Conservation (phyloP, 2,888 invertebrate species). For the Glaucopsyche alexis region DNA sequence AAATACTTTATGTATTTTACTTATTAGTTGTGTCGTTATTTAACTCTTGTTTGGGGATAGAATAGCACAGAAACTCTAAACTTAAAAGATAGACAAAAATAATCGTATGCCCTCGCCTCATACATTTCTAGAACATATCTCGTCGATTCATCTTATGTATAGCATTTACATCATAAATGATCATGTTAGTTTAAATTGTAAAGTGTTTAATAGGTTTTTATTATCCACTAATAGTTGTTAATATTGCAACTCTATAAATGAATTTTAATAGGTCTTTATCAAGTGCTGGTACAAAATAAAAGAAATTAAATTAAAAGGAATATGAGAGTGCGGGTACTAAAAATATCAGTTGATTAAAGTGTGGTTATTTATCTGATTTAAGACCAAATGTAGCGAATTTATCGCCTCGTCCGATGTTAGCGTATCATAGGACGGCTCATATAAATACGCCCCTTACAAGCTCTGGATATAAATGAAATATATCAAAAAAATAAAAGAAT, state of each 20-base stretch:
- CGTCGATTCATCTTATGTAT: too few species aligned
- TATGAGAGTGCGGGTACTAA: constrained; percentile 16
- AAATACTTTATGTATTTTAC: too few species aligned
- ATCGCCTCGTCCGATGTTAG: constrained; percentile 11
- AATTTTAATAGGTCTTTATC: constrained; percentile 18
- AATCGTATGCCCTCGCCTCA: too few species aligned
- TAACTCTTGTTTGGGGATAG: too few species aligned
- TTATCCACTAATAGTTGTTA: neutral
- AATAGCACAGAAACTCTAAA: too few species aligned
- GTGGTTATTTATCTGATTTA: constrained; percentile 25
- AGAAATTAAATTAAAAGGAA: constrained; percentile 13
- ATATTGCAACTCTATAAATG: neutral
- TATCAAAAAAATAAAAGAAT: constrained; percentile 4
- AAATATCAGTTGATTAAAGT: constrained; percentile 29
- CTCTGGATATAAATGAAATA: constrained; percentile 19
- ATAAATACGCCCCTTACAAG: constrained; percentile 8
- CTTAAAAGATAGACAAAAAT: too few species aligned
- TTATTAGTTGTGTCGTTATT: too few species aligned
- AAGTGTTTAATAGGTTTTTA: too few species aligned
- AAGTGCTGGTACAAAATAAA: constrained; percentile 10
- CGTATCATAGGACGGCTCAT: constrained; percentile 22
- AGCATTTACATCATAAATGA: too few species aligned
- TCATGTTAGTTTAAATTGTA: too few species aligned
- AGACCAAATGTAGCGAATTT: constrained; percentile 27
- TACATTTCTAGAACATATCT: too few species aligned